Conservation (phyloP, 1,140 invertebrate species). For the Plectrocnemia conspersa region DNA sequence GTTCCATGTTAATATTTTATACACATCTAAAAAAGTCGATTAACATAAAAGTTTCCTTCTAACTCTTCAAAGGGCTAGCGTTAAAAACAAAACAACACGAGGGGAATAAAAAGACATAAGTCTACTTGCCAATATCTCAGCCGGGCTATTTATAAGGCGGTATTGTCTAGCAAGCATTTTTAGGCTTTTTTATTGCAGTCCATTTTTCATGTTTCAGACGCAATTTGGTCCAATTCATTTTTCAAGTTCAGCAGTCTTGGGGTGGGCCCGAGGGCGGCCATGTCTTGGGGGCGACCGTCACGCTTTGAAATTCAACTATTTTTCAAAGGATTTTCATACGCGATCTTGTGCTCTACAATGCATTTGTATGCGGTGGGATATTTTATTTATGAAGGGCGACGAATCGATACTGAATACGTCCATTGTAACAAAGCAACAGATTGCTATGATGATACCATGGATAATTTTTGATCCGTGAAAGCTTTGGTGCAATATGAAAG, state of each 20-base stretch:
- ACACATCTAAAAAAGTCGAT: not conserved
- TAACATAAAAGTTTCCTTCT: not conserved
- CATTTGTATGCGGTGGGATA: not conserved
- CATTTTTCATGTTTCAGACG: slow-evolving; percentile 34
- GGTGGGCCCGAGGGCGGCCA: not conserved
- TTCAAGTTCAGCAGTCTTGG: slow-evolving; percentile 32
- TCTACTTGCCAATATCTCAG: slow-evolving; percentile 14
- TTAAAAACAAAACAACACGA: no score
- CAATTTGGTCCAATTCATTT: slow-evolving; percentile 36
- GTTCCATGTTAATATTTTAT: not conserved
- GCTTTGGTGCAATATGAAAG: no score
- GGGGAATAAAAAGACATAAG: slow-evolving; percentile 16
- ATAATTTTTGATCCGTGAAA: slow-evolving; percentile 30
- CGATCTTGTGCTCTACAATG: not conserved
- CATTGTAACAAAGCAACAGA: no score
- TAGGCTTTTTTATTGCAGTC: slow-evolving; percentile 27
- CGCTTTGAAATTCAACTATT: slow-evolving; percentile 26
- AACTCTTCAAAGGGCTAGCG: not conserved
- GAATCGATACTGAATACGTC: slow-evolving; percentile 21
- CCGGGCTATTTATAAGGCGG: slow-evolving; percentile 13
- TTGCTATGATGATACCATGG: slow-evolving; percentile 20
- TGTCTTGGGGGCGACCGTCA: slow-evolving; percentile 7
- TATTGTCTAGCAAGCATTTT: slow-evolving; percentile 29
- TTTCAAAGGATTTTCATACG: slow-evolving; percentile 27
- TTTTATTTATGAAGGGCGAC: not conserved